A percentile compares a stretch with the other conserved stretches of the same genome.
Conservation (phyloP, 2,113 vertebrate species). For the Urocynchramus pylzowi region DNA sequence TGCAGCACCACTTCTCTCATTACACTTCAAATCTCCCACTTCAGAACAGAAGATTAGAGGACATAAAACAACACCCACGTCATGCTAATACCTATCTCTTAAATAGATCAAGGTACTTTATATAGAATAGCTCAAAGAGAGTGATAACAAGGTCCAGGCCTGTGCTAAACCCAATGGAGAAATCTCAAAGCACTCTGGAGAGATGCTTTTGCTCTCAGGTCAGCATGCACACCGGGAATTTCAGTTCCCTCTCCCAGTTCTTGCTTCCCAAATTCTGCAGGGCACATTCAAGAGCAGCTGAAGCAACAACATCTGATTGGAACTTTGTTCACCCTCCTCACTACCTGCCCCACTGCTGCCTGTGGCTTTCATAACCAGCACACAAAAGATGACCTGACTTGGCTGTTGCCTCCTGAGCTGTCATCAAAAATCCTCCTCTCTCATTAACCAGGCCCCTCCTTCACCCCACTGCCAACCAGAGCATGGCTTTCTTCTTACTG, state of each 20-base stretch:
- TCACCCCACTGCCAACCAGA: neutral
- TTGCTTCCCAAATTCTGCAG: neutral
- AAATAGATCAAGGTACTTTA: neutral
- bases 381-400: fast-evolving
- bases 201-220: neutral
- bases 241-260: neutral
- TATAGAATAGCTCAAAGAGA: neutral
- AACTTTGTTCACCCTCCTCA: neutral
- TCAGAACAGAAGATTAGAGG: neutral
- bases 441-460: neutral
- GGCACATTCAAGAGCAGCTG: neutral
- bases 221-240: neutral
- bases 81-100: neutral
- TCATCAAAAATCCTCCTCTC: neutral
- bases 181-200: neutral
- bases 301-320: fast-evolving
- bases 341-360: no score
- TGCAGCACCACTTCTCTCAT: neutral
- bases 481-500: neutral
- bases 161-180: neutral
- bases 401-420: neutral
- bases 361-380: neutral
- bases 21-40: neutral
- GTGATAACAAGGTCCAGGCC: neutral
- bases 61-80: neutral